A percentile compares a stretch with the other conserved stretches of the same genome.
Conservation (phyloP, 1,140 invertebrate genomes). For the Atta texana region DNA sequence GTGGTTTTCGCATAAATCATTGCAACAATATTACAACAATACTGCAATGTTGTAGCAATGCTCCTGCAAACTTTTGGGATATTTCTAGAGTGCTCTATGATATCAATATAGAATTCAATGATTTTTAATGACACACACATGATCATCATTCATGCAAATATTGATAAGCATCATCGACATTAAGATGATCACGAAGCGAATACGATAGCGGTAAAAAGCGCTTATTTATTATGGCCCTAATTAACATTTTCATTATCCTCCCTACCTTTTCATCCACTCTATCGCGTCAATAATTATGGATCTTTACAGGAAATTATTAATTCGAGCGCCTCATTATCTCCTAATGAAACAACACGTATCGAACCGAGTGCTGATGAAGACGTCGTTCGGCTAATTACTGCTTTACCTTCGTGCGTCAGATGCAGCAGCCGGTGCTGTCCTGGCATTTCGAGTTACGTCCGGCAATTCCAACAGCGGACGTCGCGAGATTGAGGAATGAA, state of each 20-base stretch:
- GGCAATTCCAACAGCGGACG: not conserved
- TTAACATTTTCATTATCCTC: slow-evolving; percentile 69
- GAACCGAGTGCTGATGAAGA: slow-evolving; percentile 72
- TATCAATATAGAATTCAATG: not conserved
- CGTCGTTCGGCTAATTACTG: slow-evolving; percentile 72
- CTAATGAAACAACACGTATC: slow-evolving; percentile 75
- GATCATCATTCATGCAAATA: not conserved
- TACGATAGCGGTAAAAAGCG: not conserved
- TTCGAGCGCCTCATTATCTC: slow-evolving; percentile 73
- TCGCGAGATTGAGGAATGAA: slow-evolving; percentile 18
- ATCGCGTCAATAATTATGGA: slow-evolving; percentile 64
- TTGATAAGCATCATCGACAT: not conserved
- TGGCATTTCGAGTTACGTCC: slow-evolving; percentile 49
- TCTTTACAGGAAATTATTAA: slow-evolving; percentile 77
- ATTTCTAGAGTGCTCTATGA: no score
- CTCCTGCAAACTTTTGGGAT: no score
- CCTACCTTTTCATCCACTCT: not conserved
- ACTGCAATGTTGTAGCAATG: no score
- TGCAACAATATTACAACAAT: no score
- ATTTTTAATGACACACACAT: not conserved
- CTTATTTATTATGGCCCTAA: slow-evolving; percentile 65
- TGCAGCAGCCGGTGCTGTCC: slow-evolving; percentile 33
- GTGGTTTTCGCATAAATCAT: no score
- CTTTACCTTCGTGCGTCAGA: slow-evolving; percentile 61
- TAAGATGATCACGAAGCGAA: not conserved